Conservation (phyloP, 2,797 vertebrate species). For the Tympanoctomys barrerae region DNA sequence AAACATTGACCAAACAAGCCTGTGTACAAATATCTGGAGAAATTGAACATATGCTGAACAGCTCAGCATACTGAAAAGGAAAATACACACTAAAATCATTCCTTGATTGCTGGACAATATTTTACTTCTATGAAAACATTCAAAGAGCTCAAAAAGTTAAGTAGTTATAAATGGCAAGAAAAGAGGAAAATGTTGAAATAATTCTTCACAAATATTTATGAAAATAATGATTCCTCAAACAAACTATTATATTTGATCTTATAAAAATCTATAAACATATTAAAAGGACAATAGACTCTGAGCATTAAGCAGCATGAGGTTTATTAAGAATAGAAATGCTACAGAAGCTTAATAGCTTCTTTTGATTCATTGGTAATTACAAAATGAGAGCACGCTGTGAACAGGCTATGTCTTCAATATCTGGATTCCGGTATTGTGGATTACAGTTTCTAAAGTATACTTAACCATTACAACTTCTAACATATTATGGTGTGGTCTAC, state of each 20-base stretch:
- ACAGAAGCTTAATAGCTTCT: constrained; percentile 76
- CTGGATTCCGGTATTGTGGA: constrained; percentile 52
- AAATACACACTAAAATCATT: background rate
- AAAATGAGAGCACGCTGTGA: constrained; percentile 74
- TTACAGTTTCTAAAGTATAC: constrained; percentile 50
- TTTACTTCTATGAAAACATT: constrained; percentile 22
- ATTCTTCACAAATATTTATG: constrained; percentile 59
- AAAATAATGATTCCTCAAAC: constrained; percentile 70
- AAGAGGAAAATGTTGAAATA: constrained; percentile 40
- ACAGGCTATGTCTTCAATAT: constrained; percentile 48
- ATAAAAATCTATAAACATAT: constrained; percentile 76
- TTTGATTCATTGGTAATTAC: constrained; percentile 82
- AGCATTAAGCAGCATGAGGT: constrained; percentile 81
- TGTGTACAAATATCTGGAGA: background rate
- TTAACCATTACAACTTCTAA: constrained; percentile 31
- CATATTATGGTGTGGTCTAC: background rate
- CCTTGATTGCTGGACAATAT: background rate
- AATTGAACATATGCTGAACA: constrained; percentile 19
- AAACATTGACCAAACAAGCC: constrained; percentile 32
- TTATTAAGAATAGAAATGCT: constrained; percentile 78
- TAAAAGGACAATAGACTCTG: constrained; percentile 74
- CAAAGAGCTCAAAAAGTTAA: constrained; percentile 17
- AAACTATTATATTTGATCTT: constrained; percentile 66
- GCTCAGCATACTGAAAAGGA: background rate
- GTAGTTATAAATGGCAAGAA: background rate